Conservation (phyloP, 2,888 invertebrate genomes). For the Synanthedon tipuliformis region DNA sequence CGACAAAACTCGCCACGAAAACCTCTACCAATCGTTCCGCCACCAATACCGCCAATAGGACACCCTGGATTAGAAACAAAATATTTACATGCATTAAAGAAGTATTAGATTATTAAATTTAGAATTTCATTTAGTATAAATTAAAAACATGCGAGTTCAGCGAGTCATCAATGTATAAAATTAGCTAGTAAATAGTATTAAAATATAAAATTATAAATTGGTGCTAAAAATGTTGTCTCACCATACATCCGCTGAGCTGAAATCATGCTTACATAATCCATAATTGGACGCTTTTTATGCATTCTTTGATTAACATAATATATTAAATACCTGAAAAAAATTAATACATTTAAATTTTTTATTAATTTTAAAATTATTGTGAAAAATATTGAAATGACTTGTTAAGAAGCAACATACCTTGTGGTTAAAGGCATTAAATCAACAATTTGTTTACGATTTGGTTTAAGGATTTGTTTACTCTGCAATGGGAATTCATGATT, state of each 20-base stretch:
- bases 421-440: conserved; percentile 77
- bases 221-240: conserved; percentile 34
- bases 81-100: too few species aligned
- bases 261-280: conserved; percentile 81
- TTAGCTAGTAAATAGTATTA: too few species aligned
- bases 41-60: conserved; percentile 65
- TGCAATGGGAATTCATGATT: conserved; percentile 81
- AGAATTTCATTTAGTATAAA: too few species aligned
- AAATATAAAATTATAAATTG: too few species aligned
- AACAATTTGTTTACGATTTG: conserved; percentile 76
- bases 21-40: conserved; percentile 86
- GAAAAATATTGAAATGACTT: background rate
- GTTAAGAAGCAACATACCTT: conserved; percentile 61
- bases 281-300: conserved; percentile 76
- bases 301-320: conserved; percentile 75
- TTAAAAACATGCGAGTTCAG: too few species aligned
- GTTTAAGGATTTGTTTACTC: conserved; percentile 75
- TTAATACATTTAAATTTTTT: background rate
- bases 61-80: conserved; percentile 62
- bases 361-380: background rate
- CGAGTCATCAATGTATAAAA: background rate
- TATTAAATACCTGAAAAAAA: conserved; percentile 74
- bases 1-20: conserved; percentile 94
- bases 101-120: too few species aligned
- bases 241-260: conserved; percentile 88